Evolutionary conservation across 2,113 vertebrate genomes (phyloP).

Genomic region (Laticauda colubrina): DNA sequence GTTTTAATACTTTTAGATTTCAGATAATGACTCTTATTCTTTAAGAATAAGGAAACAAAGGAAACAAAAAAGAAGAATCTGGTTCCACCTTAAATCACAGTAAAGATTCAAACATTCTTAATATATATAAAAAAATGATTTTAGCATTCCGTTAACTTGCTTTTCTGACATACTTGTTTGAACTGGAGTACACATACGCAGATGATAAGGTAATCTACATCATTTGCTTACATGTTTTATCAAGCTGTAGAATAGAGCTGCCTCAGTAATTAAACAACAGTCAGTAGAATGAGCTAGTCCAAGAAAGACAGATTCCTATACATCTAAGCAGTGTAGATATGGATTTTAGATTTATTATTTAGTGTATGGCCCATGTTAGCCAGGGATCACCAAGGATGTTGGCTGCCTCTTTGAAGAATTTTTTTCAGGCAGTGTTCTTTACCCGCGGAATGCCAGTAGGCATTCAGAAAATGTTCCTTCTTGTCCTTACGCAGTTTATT

Average conservation of each 20-base stretch:
- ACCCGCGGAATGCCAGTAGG: too few species aligned
- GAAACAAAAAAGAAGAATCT: background rate
- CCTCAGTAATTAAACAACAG: background rate
- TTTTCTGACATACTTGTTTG: background rate
- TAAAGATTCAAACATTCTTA: background rate
- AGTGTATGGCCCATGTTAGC: too few species aligned
- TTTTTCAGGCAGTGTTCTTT: too few species aligned
- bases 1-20: background rate
- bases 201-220: background rate
- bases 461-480: too few species aligned
- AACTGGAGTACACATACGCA: background rate
- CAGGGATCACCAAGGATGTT: too few species aligned
- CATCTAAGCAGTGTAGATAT: background rate
- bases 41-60: background rate
- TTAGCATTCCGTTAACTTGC: background rate
- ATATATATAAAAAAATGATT: background rate
- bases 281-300: background rate
- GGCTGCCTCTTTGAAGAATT: too few species aligned
- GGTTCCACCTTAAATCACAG: background rate
- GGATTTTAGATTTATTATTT: background rate
- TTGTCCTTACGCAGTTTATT: too few species aligned
- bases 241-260: background rate
- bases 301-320: background rate
- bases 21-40: background rate
- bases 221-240: background rate